Conservation (phyloP, 2,797 vertebrate species). For the Melanotaenia trifasciata region DNA sequence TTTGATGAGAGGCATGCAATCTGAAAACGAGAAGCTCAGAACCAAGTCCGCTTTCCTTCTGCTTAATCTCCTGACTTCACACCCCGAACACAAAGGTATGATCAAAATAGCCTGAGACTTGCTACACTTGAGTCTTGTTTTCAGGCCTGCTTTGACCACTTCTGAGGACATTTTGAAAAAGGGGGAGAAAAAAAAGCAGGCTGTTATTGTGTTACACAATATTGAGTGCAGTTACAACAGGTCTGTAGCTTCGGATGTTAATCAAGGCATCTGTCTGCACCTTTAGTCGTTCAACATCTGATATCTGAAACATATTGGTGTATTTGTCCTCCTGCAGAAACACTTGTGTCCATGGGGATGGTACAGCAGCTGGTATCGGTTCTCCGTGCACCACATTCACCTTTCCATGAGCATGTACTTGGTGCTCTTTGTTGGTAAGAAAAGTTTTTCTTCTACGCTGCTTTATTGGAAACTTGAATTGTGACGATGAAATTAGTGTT, state of each 20-base stretch:
- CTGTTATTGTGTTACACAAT: background rate
- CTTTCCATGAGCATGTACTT: slow-evolving; percentile 91
- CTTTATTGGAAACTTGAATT: background rate
- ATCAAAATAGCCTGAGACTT: background rate
- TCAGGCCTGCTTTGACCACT: no score
- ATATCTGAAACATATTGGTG: background rate
- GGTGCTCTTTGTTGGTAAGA: slow-evolving; percentile 90
- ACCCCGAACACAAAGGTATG: slow-evolving; percentile 90
- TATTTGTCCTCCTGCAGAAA: slow-evolving; percentile 70
- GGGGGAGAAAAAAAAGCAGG: background rate
- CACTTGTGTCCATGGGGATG: slow-evolving; percentile 92
- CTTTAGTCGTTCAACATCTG: background rate
- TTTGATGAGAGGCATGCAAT: slow-evolving; percentile 92
- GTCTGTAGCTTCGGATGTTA: slow-evolving; percentile 1
- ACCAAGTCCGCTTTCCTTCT: slow-evolving; percentile 92
- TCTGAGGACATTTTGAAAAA: no score
- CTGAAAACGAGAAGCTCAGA: slow-evolving; percentile 87
- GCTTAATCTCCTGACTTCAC: slow-evolving; percentile 87
- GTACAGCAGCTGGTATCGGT: slow-evolving; percentile 91
- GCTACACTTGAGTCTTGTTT: no score
- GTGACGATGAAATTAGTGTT: no score
- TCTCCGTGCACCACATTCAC: slow-evolving; percentile 85
- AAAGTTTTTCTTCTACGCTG: background rate
- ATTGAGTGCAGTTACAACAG: background rate
- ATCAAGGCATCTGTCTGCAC: background rate